A percentile compares a stretch with the other conserved stretches of the same genome.
Conservation (phyloP, 2,888 invertebrate genomes). For the Ecliptopera silaceata region DNA sequence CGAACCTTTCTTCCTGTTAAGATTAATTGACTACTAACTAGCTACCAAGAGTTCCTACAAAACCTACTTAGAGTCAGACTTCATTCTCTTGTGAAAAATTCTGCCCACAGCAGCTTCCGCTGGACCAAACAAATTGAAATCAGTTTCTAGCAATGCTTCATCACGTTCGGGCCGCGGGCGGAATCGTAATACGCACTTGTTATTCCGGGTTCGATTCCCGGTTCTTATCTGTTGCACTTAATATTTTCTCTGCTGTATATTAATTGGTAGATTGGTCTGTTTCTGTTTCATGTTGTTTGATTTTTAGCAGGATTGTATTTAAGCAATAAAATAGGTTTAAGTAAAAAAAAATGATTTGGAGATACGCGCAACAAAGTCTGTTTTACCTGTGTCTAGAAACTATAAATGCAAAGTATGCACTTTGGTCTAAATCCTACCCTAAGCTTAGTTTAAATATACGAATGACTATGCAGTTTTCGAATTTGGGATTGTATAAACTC, state of each 20-base stretch:
- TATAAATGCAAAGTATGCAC: no score
- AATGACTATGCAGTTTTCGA: no score
- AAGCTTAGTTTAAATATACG: no score
- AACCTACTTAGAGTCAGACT: no score
- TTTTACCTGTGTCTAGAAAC: no score
- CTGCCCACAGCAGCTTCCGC: slow-evolving; percentile 3
- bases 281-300: not conserved
- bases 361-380: no score
- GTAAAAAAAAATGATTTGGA: no score
- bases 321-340: not conserved
- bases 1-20: no score
- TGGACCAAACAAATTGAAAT: slow-evolving; percentile 33
- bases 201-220: slow-evolving; percentile 45
- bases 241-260: slow-evolving; percentile 52
- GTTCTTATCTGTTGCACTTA: slow-evolving; percentile 54
- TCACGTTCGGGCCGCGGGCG: slow-evolving; percentile 43
- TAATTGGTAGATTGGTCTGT: slow-evolving; percentile 40
- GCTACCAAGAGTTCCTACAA: no score
- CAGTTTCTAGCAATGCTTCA: slow-evolving; percentile 36
- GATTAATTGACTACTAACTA: no score
- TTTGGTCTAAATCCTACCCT: no score
- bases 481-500: no score
- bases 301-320: not conserved
- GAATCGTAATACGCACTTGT: slow-evolving; percentile 50
- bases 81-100: not conserved